These are phyloP conservation scores for Listronotus oregonensis DNA, from an alignment of 1,140 invertebrate species.

Conservation along the genomic window DNA sequence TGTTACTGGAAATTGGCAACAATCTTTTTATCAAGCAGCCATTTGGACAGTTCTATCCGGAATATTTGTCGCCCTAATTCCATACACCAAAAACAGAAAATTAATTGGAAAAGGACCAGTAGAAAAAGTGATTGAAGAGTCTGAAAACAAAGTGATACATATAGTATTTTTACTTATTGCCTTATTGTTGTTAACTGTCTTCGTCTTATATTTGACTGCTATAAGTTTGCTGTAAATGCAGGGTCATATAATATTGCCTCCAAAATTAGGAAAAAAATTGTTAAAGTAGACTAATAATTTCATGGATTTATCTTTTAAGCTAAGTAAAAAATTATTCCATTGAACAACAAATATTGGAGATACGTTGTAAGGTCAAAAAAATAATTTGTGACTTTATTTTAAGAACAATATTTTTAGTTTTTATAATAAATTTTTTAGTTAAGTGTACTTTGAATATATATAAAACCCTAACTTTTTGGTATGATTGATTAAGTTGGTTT, in stretches of 20 bases:
- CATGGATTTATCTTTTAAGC: no score
- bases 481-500: no score
- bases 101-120: slow-evolving; percentile 67
- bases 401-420: no score
- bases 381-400: no score
- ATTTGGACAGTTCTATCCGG: slow-evolving; percentile 78
- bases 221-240: slow-evolving; percentile 14
- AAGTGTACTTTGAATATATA: no score
- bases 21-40: slow-evolving; percentile 76
- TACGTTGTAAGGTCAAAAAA: no score
- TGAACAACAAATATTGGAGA: no score
- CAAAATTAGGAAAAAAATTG: no score
- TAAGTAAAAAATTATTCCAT: no score
- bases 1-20: slow-evolving; percentile 70
- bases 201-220: slow-evolving; percentile 33
- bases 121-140: slow-evolving; percentile 56
- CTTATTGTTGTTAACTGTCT: slow-evolving; percentile 13
- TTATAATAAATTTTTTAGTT: no score
- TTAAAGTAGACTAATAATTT: no score
- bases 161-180: slow-evolving; percentile 22
- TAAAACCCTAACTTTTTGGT: not conserved
- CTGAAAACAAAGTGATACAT: slow-evolving; percentile 21
- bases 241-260: not conserved
- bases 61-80: slow-evolving; percentile 70
- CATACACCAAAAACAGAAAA: slow-evolving; percentile 68